A percentile compares a stretch with the other conserved stretches of the same genome.
These are phyloP conservation scores for Calypte anna DNA, from an alignment of 2,113 vertebrate genomes.

Conservation along the genomic window DNA sequence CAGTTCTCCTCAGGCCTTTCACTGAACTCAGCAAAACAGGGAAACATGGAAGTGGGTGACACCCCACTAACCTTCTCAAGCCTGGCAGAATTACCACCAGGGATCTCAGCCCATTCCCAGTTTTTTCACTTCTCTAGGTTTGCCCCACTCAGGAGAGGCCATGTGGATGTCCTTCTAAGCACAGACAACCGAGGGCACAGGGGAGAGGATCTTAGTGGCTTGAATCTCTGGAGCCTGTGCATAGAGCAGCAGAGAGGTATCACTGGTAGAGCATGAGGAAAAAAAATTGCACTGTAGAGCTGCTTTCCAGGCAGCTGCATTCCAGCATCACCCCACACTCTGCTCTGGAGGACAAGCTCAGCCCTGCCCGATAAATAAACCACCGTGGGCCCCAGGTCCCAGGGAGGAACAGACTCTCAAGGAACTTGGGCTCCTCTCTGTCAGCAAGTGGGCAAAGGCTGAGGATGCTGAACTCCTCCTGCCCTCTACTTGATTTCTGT, in stretches of 20 bases:
- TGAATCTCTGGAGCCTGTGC: not conserved
- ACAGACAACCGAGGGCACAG: not conserved
- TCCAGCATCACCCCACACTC: rapidly evolving
- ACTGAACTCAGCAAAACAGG: not conserved
- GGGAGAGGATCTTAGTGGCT: not conserved
- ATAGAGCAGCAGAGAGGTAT: not conserved
- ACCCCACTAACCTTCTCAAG: not conserved
- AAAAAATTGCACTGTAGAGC: too few relatives aligned
- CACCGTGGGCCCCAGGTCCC: too few relatives aligned
- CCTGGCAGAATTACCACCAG: not conserved
- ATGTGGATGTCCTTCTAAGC: not conserved
- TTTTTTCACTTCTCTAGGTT: not conserved
- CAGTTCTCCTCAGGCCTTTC: not conserved
- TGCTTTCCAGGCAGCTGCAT: not conserved
- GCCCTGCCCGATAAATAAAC: not conserved
- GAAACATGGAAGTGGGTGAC: not conserved
- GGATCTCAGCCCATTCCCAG: not conserved
- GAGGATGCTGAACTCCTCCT: not conserved
- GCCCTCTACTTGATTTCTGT: not conserved
- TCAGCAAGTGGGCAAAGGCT: not conserved
- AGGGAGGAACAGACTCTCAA: not conserved
- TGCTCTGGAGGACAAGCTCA: not conserved
- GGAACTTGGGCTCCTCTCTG: not conserved
- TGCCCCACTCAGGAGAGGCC: too few relatives aligned
- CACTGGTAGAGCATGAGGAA: not conserved